Evolutionary conservation across 2,113 vertebrate species (phyloP).

Genomic region (Psittacula cyanocephala): DNA sequence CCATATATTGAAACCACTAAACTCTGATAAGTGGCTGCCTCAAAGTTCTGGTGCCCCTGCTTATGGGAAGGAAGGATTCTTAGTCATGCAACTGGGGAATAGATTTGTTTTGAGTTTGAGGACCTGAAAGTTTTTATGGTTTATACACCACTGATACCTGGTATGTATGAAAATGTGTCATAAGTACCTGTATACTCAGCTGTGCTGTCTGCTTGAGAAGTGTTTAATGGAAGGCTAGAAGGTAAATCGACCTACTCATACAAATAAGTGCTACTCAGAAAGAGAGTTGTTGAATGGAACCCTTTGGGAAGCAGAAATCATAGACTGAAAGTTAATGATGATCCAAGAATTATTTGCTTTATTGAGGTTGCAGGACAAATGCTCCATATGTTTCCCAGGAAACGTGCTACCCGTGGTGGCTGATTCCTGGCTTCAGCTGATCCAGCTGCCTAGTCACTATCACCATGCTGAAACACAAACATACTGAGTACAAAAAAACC

Average conservation of each 20-base stretch:
- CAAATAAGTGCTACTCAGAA: background rate
- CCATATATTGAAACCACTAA: background rate
- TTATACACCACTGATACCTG: background rate
- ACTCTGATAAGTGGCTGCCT: background rate
- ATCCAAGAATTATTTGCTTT: background rate
- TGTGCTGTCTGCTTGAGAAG: background rate
- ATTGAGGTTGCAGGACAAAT: background rate
- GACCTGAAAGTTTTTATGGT: background rate
- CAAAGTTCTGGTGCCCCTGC: background rate
- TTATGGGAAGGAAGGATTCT: background rate
- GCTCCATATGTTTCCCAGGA: slow-evolving; percentile 16
- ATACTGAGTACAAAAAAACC: background rate
- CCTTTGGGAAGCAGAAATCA: background rate
- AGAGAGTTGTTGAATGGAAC: background rate
- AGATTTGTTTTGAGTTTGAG: background rate
- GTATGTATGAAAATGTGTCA: background rate
- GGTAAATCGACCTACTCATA: background rate
- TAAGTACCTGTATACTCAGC: background rate
- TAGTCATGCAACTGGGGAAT: background rate
- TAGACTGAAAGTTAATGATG: slow-evolving; percentile 24
- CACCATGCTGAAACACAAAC: background rate
- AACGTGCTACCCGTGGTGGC: background rate
- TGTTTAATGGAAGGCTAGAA: background rate
- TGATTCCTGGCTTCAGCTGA: background rate
- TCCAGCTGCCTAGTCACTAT: background rate